phyloP scores from a whole-genome alignment of 1,140 invertebrate species.

The Dendroctonus valens region DNA sequence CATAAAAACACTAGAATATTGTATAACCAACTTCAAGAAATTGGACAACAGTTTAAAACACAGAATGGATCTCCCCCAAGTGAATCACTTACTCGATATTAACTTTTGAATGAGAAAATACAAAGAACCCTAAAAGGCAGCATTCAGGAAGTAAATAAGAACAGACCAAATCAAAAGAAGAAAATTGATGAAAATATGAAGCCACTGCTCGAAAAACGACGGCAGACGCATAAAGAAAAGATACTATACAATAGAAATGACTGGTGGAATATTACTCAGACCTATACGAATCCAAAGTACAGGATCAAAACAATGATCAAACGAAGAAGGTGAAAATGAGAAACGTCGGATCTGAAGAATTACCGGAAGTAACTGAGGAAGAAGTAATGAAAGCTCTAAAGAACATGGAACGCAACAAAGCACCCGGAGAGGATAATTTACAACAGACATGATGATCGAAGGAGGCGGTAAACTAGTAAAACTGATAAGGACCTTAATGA shows the following conservation, averaged over 20 bases:
- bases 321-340: neutral
- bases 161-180: no score
- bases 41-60: neutral
- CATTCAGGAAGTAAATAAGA: neutral
- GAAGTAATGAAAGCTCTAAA: conserved; percentile 1
- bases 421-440: neutral
- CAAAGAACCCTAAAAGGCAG: neutral
- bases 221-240: no score
- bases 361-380: neutral
- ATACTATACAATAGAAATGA: no score
- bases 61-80: neutral
- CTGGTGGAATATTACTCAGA: no score
- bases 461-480: neutral
- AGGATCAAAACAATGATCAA: no score
- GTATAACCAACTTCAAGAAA: neutral
- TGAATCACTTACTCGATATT: conserved; percentile 2
- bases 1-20: neutral
- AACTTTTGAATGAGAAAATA: neutral
- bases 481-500: no score
- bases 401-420: conserved; percentile 1
- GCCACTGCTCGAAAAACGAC: no score
- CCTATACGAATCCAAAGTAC: no score
- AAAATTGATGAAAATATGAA: no score
- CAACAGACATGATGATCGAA: conserved; percentile 1
- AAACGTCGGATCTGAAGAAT: conserved; percentile 6